Conservation (phyloP, 2,888 invertebrate species). For the Chloroclystis v-ata region DNA sequence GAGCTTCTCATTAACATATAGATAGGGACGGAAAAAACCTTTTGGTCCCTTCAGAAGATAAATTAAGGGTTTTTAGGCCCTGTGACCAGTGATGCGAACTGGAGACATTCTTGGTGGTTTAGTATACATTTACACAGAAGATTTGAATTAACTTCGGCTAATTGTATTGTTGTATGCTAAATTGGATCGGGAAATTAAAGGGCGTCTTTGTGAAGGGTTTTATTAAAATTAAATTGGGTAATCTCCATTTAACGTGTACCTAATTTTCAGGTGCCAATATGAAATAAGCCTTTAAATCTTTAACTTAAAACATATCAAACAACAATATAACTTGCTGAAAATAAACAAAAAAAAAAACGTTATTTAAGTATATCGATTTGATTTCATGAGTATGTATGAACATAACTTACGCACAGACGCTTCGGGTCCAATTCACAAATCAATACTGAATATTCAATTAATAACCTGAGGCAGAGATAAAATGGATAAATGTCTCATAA, state of each 20-base stretch:
- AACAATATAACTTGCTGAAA: no score
- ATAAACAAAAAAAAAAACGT: no score
- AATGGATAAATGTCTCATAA: conserved; percentile 43
- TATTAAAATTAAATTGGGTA: conserved; percentile 15
- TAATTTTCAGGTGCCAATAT: not conserved
- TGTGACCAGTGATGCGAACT: conserved; percentile 44
- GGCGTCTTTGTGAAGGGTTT: conserved; percentile 15
- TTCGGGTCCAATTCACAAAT: conserved; percentile 29
- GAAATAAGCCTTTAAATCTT: not conserved
- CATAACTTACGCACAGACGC: conserved; percentile 22
- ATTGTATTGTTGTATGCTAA: conserved; percentile 41
- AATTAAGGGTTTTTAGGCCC: conserved; percentile 46
- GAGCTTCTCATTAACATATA: conserved; percentile 58
- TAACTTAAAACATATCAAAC: no score
- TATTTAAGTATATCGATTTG: not conserved
- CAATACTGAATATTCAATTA: conserved; percentile 42
- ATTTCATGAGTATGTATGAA: conserved; percentile 32
- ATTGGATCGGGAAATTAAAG: conserved; percentile 26
- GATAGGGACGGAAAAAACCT: conserved; percentile 51
- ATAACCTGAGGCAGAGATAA: conserved; percentile 35
- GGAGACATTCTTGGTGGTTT: conserved; percentile 42
- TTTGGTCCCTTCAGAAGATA: conserved; percentile 45
- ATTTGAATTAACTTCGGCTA: conserved; percentile 39
- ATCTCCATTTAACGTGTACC: not conserved
- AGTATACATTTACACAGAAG: conserved; percentile 45